A percentile compares a stretch with the other conserved stretches of the same genome.
Conservation (phyloP, 53 echinoderm and acorn worm species). For the Henricia sp. region DNA sequence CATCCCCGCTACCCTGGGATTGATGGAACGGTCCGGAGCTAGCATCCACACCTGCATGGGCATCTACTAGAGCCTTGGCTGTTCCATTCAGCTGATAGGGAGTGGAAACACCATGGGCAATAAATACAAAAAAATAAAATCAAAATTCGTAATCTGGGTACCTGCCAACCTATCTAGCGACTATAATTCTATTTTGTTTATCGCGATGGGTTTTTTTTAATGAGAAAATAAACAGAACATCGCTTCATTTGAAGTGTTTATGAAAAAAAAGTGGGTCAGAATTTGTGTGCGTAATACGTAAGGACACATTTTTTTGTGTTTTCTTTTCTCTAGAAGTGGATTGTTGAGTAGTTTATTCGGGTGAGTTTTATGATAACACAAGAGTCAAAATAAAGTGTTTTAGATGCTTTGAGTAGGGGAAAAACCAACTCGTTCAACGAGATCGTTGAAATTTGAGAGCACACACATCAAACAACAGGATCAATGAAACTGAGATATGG, state of each 20-base stretch:
- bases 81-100: constrained; percentile 77
- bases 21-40: constrained; percentile 54
- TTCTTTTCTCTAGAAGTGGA: not conserved
- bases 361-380: not conserved
- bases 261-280: constrained; percentile 1
- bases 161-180: not conserved
- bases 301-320: not conserved
- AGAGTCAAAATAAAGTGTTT: not conserved
- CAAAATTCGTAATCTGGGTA: not conserved
- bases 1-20: constrained; percentile 63
- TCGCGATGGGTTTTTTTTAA: not conserved
- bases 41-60: constrained; percentile 52
- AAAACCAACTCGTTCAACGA: not conserved
- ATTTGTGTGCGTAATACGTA: not conserved
- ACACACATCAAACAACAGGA: too few species aligned
- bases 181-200: not conserved
- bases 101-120: not conserved
- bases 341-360: not conserved
- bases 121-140: not conserved
- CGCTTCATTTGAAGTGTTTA: not conserved
- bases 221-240: not conserved
- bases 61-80: constrained; percentile 75
- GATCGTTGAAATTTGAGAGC: not conserved
- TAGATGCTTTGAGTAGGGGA: not conserved
- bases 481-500: too few species aligned